Evolutionary conservation across 2,113 vertebrate genomes (phyloP), one percentile per base, ranked within the genome.

Genomic region (Dolichallabes microphthalmus): DNA sequence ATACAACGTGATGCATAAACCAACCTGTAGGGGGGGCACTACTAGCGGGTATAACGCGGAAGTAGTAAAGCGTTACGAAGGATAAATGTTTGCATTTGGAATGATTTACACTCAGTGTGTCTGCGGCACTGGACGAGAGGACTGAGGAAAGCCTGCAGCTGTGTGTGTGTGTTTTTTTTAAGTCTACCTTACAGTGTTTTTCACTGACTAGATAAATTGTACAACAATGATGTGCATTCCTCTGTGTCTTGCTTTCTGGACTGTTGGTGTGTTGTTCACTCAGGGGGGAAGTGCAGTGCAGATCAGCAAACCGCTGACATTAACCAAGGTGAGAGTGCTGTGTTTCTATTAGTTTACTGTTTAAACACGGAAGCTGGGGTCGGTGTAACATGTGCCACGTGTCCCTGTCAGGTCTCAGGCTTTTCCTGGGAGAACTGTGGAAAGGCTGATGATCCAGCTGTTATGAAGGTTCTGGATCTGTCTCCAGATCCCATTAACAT

Each of bases 351-450:
- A 1, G 13, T 66, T 30, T 9, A 35, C 32, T 2, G 32, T 35
- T 35, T 9, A 20, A 14, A 50, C 39, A 50, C 14, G 50, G 45
- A 52, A 15, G 2, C 1, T 75, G 64, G 25, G 32, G 22, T 58
- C 32, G 11, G 10, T 19, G 52, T 57, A 55, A 57, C 76, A 32
- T 45, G 27, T 82, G 45, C 8, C 7, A 6, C 17, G n/a, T 57
- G 4, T 82, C 30, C 66, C 66, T 52, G 12, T 50, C 32, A 92
- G 91, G 25, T 91, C 30, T 12, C 80, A 27, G 91, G 90, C 0
- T 95, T 95, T 15, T 90, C 92, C 22, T 95, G 95, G 95, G 85
- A 93, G 88, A 94, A 95, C 90, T 95, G 94, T 0, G 94, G 94
- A 0, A 22, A 82, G n/a, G 87, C 91, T 0, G 90, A 92, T 2